Evolutionary conservation across 1,140 invertebrate species (phyloP).

Genomic region (Whitmania pigra): DNA sequence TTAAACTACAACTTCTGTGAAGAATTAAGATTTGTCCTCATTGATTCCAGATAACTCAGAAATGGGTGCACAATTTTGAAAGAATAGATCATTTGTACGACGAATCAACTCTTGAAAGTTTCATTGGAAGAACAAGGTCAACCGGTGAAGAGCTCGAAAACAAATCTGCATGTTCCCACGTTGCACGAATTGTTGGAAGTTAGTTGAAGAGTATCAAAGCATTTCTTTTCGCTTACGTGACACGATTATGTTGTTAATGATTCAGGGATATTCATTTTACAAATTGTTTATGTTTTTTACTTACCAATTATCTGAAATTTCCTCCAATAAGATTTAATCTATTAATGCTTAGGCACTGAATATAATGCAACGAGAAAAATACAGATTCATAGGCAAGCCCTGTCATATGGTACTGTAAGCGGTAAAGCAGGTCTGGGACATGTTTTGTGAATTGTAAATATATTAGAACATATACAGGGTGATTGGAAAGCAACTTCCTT

Average conservation of each 20-base stretch:
- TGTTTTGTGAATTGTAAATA: no score
- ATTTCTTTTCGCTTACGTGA: no score
- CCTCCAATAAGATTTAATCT: background rate
- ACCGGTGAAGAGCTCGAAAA: conserved; percentile 35
- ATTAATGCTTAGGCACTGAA: conserved; percentile 28
- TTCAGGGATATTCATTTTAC: no score
- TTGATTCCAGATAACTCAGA: conserved; percentile 36
- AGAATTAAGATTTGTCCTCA: no score
- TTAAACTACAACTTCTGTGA: no score
- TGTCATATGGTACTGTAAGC: no score
- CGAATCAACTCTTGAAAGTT: conserved; percentile 32
- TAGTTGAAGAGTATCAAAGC: conserved; percentile 13
- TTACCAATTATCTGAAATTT: no score
- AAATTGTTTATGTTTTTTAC: no score
- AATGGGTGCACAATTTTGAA: conserved; percentile 39
- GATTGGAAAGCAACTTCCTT: no score
- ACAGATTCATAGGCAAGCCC: conserved; percentile 9
- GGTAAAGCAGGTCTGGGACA: conserved; percentile 20
- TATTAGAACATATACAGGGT: no score
- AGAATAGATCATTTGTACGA: conserved; percentile 21
- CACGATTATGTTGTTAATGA: no score
- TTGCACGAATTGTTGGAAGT: conserved; percentile 38
- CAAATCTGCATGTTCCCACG: conserved; percentile 36
- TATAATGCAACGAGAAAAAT: conserved; percentile 32
- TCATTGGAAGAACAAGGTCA: conserved; percentile 31